Evolutionary conservation across 1,140 invertebrate species (phyloP).

Genomic region (Leptinotarsa texana): DNA sequence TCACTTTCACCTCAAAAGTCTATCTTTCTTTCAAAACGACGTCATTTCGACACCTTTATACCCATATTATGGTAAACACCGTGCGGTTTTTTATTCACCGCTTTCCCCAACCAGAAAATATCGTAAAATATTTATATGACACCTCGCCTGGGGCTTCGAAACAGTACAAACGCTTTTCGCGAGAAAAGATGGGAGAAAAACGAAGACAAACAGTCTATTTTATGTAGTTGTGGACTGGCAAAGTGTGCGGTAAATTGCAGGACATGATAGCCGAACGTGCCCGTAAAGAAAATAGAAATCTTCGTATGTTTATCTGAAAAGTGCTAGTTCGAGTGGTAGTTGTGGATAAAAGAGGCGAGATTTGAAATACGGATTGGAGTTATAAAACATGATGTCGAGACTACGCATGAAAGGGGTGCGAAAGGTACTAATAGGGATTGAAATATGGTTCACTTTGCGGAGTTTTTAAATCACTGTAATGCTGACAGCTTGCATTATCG

Average conservation of each 20-base stretch:
- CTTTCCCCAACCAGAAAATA: not conserved
- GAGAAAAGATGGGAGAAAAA: conserved; percentile 16
- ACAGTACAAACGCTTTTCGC: conserved; percentile 7
- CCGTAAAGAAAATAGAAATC: conserved; percentile 12
- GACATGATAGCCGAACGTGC: conserved; percentile 15
- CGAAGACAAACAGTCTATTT: conserved; percentile 15
- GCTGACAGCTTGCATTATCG: too few relatives aligned
- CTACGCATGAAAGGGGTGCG: too few relatives aligned
- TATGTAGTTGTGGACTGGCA: conserved; percentile 26
- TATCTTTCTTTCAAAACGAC: not conserved
- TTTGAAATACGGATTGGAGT: not conserved
- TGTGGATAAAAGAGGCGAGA: not conserved
- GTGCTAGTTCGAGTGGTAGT: not conserved
- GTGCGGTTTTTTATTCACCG: not conserved
- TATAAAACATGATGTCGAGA: not conserved
- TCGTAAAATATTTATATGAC: conserved; percentile 20
- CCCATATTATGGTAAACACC: not conserved
- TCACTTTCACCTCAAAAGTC: not conserved
- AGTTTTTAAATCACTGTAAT: too few relatives aligned
- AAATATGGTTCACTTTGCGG: too few relatives aligned
- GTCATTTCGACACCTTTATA: not conserved
- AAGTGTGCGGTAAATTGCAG: conserved; percentile 27
- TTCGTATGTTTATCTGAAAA: conserved; percentile 6
- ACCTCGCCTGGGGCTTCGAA: conserved; percentile 9
- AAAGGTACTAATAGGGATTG: too few relatives aligned